phyloP scores from a whole-genome alignment of 2,888 invertebrate species.

The Lithosia quadra region DNA sequence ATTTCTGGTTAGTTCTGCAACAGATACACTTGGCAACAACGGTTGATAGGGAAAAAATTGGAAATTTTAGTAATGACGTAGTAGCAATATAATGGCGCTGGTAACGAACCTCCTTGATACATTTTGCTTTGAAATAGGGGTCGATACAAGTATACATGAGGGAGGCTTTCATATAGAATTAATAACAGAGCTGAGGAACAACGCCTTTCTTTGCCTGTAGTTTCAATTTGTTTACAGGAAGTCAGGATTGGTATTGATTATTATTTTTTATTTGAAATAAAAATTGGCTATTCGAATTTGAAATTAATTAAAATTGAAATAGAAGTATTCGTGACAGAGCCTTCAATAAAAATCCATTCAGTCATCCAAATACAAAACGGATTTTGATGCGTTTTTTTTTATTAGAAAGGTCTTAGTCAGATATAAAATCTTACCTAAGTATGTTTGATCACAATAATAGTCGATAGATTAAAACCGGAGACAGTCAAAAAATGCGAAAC shows the following conservation, averaged over 20 bases:
- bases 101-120: conserved; percentile 54
- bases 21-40: conserved; percentile 41
- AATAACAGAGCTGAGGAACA: conserved; percentile 18
- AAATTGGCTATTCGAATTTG: too few species aligned
- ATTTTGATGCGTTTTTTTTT: too few species aligned
- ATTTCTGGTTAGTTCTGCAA: not conserved
- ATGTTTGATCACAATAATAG: too few species aligned
- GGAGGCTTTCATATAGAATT: conserved; percentile 24
- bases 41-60: conserved; percentile 67
- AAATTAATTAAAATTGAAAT: too few species aligned
- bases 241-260: not conserved
- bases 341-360: too few species aligned
- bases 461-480: too few species aligned
- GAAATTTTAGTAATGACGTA: conserved; percentile 58
- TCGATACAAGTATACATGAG: conserved; percentile 24
- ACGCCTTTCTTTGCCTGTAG: conserved; percentile 9
- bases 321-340: too few species aligned
- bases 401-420: too few species aligned
- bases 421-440: too few species aligned
- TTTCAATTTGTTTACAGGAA: not conserved
- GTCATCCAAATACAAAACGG: too few species aligned
- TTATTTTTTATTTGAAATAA: too few species aligned
- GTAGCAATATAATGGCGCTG: conserved; percentile 54
- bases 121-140: conserved; percentile 39
- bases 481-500: too few species aligned